Conservation (phyloP, 2,797 vertebrate species). For the Alca torda region DNA sequence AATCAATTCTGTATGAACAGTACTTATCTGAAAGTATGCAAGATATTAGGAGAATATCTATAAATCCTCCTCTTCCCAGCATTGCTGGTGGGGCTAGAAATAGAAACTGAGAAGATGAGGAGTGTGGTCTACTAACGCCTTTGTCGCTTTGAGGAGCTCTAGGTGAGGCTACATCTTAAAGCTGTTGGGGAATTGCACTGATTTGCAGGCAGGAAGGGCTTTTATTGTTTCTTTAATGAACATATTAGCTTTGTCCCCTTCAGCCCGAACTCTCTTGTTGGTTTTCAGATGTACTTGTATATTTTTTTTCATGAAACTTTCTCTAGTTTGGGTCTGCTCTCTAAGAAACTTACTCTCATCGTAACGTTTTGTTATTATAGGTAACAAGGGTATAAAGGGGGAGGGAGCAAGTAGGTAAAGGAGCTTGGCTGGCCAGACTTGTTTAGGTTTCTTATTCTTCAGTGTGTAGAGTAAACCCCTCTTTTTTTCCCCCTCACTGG, state of each 20-base stretch:
- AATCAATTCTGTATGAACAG: neutral
- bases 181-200: neutral
- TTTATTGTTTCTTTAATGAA: neutral
- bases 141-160: neutral
- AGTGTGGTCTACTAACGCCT: neutral
- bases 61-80: neutral
- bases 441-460: neutral
- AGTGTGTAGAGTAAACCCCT: neutral
- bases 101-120: neutral
- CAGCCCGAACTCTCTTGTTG: neutral
- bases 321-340: neutral
- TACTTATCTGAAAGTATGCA: neutral
- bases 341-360: rapidly evolving
- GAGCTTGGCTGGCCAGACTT: neutral
- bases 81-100: neutral
- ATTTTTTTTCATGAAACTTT: neutral
- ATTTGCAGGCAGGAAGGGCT: neutral
- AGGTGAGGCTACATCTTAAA: neutral
- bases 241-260: neutral
- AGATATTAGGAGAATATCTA: neutral
- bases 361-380: neutral
- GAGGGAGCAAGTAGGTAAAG: neutral
- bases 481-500: neutral
- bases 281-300: neutral
- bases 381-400: neutral